Percentiles rank a stretch among this genome's conserved stretches.
Conservation (phyloP, 92 coral and sea anemone genomes). For the Actinernus sp. region DNA sequence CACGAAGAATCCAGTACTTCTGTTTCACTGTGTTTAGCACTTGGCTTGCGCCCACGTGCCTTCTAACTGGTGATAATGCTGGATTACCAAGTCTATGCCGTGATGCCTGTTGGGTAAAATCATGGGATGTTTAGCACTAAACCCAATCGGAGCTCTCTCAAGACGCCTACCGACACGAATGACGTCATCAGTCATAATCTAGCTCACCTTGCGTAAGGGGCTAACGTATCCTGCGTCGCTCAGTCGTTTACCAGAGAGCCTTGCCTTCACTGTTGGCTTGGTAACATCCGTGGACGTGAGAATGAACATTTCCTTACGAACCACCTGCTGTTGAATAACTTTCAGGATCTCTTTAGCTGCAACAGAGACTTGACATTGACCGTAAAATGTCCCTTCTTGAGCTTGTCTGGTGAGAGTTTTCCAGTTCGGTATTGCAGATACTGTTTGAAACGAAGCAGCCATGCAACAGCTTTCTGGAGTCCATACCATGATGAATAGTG, state of each 20-base stretch:
- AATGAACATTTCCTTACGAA: slow-evolving; percentile 4
- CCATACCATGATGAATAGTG: slow-evolving; percentile 15
- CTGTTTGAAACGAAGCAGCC: slow-evolving; percentile 17
- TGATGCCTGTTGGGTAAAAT: slow-evolving; percentile 33
- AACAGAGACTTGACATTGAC: too few relatives aligned
- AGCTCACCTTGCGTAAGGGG: slow-evolving; percentile 21
- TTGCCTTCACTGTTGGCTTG: too few relatives aligned
- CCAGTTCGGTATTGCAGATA: slow-evolving; percentile 4
- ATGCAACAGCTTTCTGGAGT: slow-evolving; percentile 24
- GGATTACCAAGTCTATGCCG: too few relatives aligned
- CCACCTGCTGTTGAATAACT: slow-evolving; percentile 1
- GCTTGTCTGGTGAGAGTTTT: neutral
- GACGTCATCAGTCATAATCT: slow-evolving; percentile 22
- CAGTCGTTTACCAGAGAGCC: too few relatives aligned
- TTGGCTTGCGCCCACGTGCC: slow-evolving; percentile 39
- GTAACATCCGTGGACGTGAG: too few relatives aligned
- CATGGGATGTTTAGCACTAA: slow-evolving; percentile 10
- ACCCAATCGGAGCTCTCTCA: slow-evolving; percentile 15
- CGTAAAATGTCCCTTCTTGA: slow-evolving; percentile 11
- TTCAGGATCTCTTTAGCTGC: too few relatives aligned
- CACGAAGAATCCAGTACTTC: slow-evolving; percentile 45
- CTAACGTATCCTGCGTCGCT: slow-evolving; percentile 15
- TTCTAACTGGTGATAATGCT: too few relatives aligned
- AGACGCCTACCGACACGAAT: slow-evolving; percentile 47
- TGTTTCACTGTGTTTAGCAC: slow-evolving; percentile 31